Conservation (phyloP, 2,888 invertebrate genomes). For the Zhengitettix transpicula region DNA sequence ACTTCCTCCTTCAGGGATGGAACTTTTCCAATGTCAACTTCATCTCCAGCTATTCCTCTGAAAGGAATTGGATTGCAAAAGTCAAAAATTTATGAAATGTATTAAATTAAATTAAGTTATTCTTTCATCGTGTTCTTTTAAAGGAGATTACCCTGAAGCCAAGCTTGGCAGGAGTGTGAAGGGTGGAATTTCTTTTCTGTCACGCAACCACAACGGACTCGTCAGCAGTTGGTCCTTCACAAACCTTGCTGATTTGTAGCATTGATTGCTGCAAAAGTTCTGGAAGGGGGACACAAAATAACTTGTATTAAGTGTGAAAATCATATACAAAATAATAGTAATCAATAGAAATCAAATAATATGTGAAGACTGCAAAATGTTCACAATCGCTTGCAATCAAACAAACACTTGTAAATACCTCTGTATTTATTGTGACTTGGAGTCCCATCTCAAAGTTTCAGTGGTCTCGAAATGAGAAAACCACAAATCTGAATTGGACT, state of each 20-base stretch:
- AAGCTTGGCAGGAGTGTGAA: constrained; percentile 37
- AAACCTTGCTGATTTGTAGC: constrained; percentile 64
- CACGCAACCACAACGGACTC: constrained; percentile 69
- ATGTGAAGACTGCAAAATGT: too few relatives aligned
- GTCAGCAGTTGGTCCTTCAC: constrained; percentile 64
- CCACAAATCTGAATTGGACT: background rate
- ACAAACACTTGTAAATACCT: background rate
- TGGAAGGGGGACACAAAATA: constrained; percentile 19
- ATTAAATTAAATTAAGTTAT: background rate
- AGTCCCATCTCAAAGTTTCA: background rate
- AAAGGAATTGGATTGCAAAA: constrained; percentile 8
- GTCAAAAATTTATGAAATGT: background rate
- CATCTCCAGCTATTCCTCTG: constrained; percentile 7
- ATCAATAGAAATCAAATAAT: too few relatives aligned
- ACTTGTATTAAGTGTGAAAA: too few relatives aligned
- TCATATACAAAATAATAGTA: too few relatives aligned
- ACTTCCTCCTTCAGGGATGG: background rate
- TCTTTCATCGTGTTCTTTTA: background rate
- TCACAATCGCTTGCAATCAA: background rate
- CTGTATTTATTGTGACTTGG: background rate
- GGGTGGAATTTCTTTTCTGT: constrained; percentile 43
- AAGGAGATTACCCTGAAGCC: background rate
- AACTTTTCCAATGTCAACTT: constrained; percentile 1
- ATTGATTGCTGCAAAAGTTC: constrained; percentile 68
- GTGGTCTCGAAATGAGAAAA: background rate